Conservation (phyloP, 2,888 invertebrate genomes). For the Rotaria socialis region DNA sequence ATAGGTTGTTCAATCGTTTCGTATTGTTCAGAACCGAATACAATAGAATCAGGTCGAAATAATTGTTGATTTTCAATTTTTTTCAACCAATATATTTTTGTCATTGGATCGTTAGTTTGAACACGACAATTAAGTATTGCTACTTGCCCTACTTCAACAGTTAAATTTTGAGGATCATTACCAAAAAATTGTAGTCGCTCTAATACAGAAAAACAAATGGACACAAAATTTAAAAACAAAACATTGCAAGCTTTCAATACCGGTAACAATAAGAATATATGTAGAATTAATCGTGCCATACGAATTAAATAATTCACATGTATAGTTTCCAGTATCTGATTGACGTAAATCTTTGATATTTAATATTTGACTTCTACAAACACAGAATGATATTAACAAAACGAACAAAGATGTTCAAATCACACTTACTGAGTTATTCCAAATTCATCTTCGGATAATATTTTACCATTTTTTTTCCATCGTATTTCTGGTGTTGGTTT, state of each 20-base stretch:
- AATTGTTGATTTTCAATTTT: not conserved
- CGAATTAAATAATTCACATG: slow-evolving; percentile 20
- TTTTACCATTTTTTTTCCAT: slow-evolving; percentile 36
- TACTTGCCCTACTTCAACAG: not conserved
- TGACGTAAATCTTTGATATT: slow-evolving; percentile 30
- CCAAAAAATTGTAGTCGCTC: slow-evolving; percentile 7
- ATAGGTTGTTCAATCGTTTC: not conserved
- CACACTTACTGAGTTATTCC: not conserved
- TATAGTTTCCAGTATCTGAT: slow-evolving; percentile 27
- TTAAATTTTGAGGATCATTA: slow-evolving; percentile 31
- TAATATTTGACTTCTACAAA: slow-evolving; percentile 21
- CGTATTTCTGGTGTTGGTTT: slow-evolving; percentile 16
- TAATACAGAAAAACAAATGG: not conserved
- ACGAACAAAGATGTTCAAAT: not conserved
- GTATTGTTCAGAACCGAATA: slow-evolving; percentile 22
- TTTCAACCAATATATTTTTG: slow-evolving; percentile 20
- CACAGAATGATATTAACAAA: not conserved
- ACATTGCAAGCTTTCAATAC: not conserved
- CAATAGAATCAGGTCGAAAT: not conserved
- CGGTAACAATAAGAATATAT: slow-evolving; percentile 12
- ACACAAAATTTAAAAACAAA: not conserved
- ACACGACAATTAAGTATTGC: not conserved
- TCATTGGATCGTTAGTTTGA: not conserved
- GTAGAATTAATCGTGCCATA: not conserved
- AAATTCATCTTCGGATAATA: slow-evolving; percentile 27